Evolutionary conservation across 2,797 vertebrate species (phyloP), one percentile per base, ranked within the genome.

Genomic region (Galagoides demidoff): DNA sequence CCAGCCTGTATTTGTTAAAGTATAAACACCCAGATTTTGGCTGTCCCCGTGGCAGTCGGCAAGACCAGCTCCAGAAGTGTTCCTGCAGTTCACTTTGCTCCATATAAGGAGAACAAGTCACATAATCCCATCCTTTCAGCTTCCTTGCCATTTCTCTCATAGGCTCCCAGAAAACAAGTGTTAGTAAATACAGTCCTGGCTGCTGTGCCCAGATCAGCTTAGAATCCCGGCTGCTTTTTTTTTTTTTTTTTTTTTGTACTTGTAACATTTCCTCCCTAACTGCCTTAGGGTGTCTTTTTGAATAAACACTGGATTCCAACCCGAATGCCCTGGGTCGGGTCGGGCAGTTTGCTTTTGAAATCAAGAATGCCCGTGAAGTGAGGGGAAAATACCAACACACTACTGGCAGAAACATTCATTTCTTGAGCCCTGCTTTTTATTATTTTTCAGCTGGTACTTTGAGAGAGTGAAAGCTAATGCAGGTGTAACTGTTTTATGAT

Each of bases 401-500:
- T 88, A 79, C 52, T 95, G 97, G 88, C 76, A 98, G 81, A 95
- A 89, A 90, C 6, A 86, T 63, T 94, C 96, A 84, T 76, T 81
- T 92, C 94, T 71, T 61, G 39, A 91, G 94, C 78, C 73, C 93
- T 73, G 68, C 55, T 11, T 64, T 4, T 10, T 86, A 96, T 82
- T 52, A 45, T 81, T 90, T 96, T 73, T 91, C 95, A 97, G 92
- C 76, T 63, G 23, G 25, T 55, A 86, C 52, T 61, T 85, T 49
- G 88, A 96, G 95, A 97, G 97, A 97, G 97, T 1, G 90, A 96
- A 77, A 61, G 84, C 85, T 97, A 96, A 98, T 90, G 93, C 98
- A 98, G 98, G 98, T 98, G 97, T 95, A 90, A 98, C 95, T 98
- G 96, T 98, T 98, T 98, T 97, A 92, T 79, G 97, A 98, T 90